These are phyloP conservation scores for Danaus chrysippus DNA, from an alignment of 2,888 invertebrate genomes.

Conservation along the genomic window DNA sequence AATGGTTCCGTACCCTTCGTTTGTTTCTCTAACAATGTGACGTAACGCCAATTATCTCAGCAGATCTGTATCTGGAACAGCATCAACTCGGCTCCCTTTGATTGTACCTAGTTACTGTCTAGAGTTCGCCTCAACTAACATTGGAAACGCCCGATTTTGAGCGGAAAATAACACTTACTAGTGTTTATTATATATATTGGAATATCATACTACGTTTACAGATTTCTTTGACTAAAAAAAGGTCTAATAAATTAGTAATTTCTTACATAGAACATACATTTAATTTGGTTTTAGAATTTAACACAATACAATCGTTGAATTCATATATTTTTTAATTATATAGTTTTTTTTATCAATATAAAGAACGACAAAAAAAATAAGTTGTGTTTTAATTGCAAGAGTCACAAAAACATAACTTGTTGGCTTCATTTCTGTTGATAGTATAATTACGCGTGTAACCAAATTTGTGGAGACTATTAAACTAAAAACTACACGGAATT, in stretches of 20 bases:
- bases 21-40: slow-evolving; percentile 27
- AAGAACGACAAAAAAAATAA: slow-evolving; percentile 46
- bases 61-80: slow-evolving; percentile 30
- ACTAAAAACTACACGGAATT: slow-evolving; percentile 16
- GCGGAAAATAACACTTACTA: neutral
- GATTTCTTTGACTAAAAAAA: too few species aligned
- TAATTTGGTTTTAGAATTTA: too few species aligned
- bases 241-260: too few species aligned
- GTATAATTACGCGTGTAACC: slow-evolving; percentile 32
- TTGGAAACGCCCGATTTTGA: neutral
- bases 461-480: slow-evolving; percentile 16
- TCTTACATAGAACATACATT: too few species aligned
- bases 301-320: too few species aligned
- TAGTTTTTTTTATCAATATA: slow-evolving; percentile 21
- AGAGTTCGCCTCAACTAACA: neutral
- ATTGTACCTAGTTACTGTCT: slow-evolving; percentile 17
- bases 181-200: neutral
- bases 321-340: neutral
- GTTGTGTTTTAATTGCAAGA: slow-evolving; percentile 43
- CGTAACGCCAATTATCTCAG: slow-evolving; percentile 37
- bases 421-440: slow-evolving; percentile 31
- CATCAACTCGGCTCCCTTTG: slow-evolving; percentile 32
- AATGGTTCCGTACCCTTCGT: slow-evolving; percentile 2
- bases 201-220: too few species aligned
- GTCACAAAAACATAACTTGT: slow-evolving; percentile 39